These are phyloP conservation scores for Spodoptera picta DNA, from an alignment of 2,888 invertebrate genomes.

Conservation along the genomic window DNA sequence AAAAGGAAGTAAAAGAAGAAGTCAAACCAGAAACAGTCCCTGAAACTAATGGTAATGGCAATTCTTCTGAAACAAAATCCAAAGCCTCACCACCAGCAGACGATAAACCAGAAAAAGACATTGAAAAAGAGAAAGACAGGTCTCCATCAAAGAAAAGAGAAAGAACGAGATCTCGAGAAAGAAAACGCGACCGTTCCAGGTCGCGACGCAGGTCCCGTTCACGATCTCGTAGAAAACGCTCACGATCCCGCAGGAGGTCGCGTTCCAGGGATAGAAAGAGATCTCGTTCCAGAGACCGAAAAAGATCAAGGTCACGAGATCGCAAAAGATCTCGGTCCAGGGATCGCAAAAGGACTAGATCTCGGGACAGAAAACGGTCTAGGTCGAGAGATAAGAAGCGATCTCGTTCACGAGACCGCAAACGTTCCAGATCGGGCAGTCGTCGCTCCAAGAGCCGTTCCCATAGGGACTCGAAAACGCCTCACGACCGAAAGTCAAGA, in stretches of 20 bases:
- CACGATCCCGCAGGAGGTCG: conserved; percentile 80
- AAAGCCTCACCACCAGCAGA: conserved; percentile 74
- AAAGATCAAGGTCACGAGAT: conserved; percentile 89
- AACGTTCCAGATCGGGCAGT: conserved; percentile 80
- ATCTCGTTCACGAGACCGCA: conserved; percentile 81
- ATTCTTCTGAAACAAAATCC: conserved; percentile 69
- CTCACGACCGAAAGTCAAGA: conserved; percentile 78
- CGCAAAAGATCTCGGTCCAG: conserved; percentile 88
- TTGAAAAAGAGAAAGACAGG: conserved; percentile 67
- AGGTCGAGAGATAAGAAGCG: conserved; percentile 83
- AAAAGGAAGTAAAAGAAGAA: conserved; percentile 74
- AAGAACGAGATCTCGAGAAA: conserved; percentile 81
- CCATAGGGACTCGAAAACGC: conserved; percentile 80
- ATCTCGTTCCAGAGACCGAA: conserved; percentile 85
- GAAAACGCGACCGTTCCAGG: conserved; percentile 85
- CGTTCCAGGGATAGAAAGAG: conserved; percentile 82
- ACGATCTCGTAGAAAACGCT: conserved; percentile 83
- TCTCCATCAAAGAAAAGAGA: conserved; percentile 83
- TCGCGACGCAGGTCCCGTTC: conserved; percentile 90
- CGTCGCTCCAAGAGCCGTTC: conserved; percentile 82
- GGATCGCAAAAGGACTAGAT: conserved; percentile 83
- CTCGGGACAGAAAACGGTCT: conserved; percentile 84
- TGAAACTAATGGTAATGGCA: conserved; percentile 78
- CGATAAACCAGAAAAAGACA: conserved; percentile 64
- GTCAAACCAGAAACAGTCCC: conserved; percentile 65